Evolutionary conservation across 2,888 invertebrate genomes (phyloP).

Genomic region (Caenorhabditis macrosperma): DNA sequence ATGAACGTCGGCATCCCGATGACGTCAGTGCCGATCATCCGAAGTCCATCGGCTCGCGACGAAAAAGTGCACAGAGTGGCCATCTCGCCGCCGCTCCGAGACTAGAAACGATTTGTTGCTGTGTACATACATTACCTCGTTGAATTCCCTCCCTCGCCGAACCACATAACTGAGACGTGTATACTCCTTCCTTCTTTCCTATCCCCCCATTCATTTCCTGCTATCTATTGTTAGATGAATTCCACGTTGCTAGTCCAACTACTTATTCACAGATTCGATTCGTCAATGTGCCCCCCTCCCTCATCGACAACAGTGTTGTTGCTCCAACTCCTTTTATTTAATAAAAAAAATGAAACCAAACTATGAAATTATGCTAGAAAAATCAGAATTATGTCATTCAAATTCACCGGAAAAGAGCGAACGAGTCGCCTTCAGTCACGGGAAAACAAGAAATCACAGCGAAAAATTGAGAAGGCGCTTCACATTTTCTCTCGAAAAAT

Average conservation of each 20-base stretch:
- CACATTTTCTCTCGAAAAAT: slow-evolving; percentile 44
- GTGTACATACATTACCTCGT: slow-evolving; percentile 32
- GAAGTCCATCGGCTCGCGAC: slow-evolving; percentile 63
- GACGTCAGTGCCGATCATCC: slow-evolving; percentile 61
- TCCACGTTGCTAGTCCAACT: slow-evolving; percentile 58
- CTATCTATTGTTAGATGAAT: slow-evolving; percentile 20
- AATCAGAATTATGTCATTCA: not conserved
- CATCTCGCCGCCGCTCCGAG: slow-evolving; percentile 57
- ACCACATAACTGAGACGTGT: slow-evolving; percentile 56
- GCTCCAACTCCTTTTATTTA: slow-evolving; percentile 55
- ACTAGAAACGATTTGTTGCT: slow-evolving; percentile 37
- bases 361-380: slow-evolving; percentile 7
- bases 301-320: slow-evolving; percentile 47
- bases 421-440: slow-evolving; percentile 29
- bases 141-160: slow-evolving; percentile 30
- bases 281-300: slow-evolving; percentile 25
- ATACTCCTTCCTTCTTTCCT: slow-evolving; percentile 34
- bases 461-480: slow-evolving; percentile 22
- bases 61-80: slow-evolving; percentile 51
- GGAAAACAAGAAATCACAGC: slow-evolving; percentile 20
- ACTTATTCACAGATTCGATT: slow-evolving; percentile 53
- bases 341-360: slow-evolving; percentile 16
- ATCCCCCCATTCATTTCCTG: slow-evolving; percentile 4
- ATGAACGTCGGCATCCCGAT: slow-evolving; percentile 57
- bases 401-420: slow-evolving; percentile 21